Base-by-base conservation (phyloP, 2,113 vertebrate genomes). In the Stigmatopora nigra region DNA sequence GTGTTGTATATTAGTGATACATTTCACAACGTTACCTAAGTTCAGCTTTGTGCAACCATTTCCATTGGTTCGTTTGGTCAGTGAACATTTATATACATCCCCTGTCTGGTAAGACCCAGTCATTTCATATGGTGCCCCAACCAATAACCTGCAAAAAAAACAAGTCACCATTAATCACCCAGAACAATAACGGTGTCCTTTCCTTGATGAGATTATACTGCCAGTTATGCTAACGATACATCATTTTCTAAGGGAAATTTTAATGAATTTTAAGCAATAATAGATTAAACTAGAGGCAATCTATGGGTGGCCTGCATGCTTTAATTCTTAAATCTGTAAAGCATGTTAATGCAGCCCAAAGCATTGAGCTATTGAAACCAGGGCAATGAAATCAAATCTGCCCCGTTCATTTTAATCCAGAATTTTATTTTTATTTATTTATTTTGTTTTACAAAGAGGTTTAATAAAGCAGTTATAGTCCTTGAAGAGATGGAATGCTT, bases 91-190 rank as follows among this genome's bases (percentile, higher is more conserved):
- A 88, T 97, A 98, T 68, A 99, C 88, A 0, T 99, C 97, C 31
- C 97, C 97, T 0, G 95, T 99, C 84, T 92, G 94, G 89, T 96
- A 92, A 19, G 92, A 91, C n/a, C 96, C 95, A 0, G 92, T 98
- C 80, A 90, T 94, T 86, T 98, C 97, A 51, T 95, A 90, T 0
- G 97, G 97, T 12, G 96, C 96, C 0, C 96, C 97, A 55, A 99
- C 94, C 58, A 99, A 90, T 84, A 99, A 85, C 97, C 97, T 99
- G 76, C 0, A 71, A 77, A 58, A 77, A 58, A 59, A 82, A 13
- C n/a, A 15, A 69, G 35, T 41, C 38, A 10, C 38, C 60, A 53
- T 61, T 2, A 6, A n/a, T 61, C 19, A 59, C 44, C 3, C 51
- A 35, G 7, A 13, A 14, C 14, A 20, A 7, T 20, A 25, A 36